Percentiles rank a stretch among this genome's conserved stretches.
phyloP scores from a whole-genome alignment of 53 echinoderm and acorn worm genomes.

The Arbacia lixula region DNA sequence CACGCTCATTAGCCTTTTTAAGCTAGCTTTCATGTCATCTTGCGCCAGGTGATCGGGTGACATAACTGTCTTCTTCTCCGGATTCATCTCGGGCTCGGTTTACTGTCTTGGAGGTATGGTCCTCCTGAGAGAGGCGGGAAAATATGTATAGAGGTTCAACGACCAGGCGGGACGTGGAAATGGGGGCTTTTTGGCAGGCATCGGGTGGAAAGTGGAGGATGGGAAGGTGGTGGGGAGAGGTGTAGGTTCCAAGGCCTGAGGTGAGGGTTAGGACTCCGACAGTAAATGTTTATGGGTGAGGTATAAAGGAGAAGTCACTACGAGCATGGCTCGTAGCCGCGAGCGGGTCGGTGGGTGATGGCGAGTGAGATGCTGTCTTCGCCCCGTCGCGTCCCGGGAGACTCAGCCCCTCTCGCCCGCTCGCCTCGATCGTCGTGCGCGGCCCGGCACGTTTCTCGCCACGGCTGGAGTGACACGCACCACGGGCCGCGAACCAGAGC shows the following conservation, averaged over 20 bases:
- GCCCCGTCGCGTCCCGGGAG: slow-evolving; percentile 28
- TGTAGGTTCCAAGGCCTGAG: slow-evolving; percentile 30
- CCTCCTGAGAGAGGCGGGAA: slow-evolving; percentile 27
- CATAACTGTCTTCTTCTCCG: slow-evolving; percentile 52
- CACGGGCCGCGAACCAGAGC: slow-evolving; percentile 9
- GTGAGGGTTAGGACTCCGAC: slow-evolving; percentile 35
- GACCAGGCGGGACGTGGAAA: slow-evolving; percentile 24
- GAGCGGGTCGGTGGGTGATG: slow-evolving; percentile 23
- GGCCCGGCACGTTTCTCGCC: slow-evolving; percentile 20
- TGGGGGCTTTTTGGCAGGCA: slow-evolving; percentile 18
- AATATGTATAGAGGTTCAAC: slow-evolving; percentile 50
- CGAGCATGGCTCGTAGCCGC: slow-evolving; percentile 9
- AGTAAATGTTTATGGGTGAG: slow-evolving; percentile 42
- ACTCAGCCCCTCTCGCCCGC: slow-evolving; percentile 11
- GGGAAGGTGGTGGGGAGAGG: slow-evolving; percentile 20
- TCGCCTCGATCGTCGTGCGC: slow-evolving; percentile 30
- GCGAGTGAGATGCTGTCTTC: not conserved
- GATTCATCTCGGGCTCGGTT: slow-evolving; percentile 26
- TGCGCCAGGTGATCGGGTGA: slow-evolving; percentile 36
- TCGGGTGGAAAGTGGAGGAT: not conserved
- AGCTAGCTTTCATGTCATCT: not conserved
- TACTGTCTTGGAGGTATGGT: slow-evolving; percentile 38
- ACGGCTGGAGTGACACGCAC: too few relatives aligned
- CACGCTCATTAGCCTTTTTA: slow-evolving; percentile 21
- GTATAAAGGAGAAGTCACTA: not conserved